Percentiles rank a stretch among this genome's conserved stretches.
Conservation (phyloP, 2,113 vertebrate species). For the Sinocyclocheilus anshuiensis region DNA sequence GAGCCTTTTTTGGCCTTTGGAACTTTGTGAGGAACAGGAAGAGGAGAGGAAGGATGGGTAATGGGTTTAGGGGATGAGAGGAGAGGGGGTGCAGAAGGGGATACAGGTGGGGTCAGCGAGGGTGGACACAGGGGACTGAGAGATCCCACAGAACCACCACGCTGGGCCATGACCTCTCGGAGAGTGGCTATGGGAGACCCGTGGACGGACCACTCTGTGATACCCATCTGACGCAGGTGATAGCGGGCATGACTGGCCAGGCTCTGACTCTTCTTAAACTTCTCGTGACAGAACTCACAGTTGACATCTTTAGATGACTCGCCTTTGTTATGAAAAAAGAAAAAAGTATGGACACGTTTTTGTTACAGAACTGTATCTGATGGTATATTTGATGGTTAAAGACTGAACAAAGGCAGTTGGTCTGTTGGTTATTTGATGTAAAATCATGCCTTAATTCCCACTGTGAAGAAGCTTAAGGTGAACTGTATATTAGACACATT, state of each 20-base stretch:
- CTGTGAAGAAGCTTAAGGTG: neutral
- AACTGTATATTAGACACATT: no score
- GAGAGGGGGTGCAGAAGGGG: constrained; percentile 43
- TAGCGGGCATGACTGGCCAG: constrained; percentile 77
- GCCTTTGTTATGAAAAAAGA: constrained; percentile 43
- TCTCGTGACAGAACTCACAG: constrained; percentile 76
- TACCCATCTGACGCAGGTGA: constrained; percentile 78
- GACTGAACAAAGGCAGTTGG: neutral
- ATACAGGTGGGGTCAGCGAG: neutral
- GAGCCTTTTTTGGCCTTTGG: constrained; percentile 77
- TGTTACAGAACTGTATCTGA: neutral
- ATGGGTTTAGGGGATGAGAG: neutral
- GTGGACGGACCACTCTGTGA: constrained; percentile 75
- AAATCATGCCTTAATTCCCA: neutral
- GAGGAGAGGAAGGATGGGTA: neutral
- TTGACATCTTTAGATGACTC: constrained; percentile 38
- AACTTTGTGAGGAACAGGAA: constrained; percentile 44
- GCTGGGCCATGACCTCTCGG: constrained; percentile 71
- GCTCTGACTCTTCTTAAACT: constrained; percentile 79
- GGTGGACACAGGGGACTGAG: neutral
- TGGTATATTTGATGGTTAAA: neutral
- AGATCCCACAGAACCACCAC: constrained; percentile 33
- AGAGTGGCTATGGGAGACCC: constrained; percentile 74
- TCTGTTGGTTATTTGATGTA: neutral
- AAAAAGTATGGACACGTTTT: constrained; percentile 26